Percentiles rank a stretch among this genome's conserved stretches.
Evolutionary conservation across 2,888 invertebrate genomes (phyloP).

Genomic region (Noctua fimbriata): DNA sequence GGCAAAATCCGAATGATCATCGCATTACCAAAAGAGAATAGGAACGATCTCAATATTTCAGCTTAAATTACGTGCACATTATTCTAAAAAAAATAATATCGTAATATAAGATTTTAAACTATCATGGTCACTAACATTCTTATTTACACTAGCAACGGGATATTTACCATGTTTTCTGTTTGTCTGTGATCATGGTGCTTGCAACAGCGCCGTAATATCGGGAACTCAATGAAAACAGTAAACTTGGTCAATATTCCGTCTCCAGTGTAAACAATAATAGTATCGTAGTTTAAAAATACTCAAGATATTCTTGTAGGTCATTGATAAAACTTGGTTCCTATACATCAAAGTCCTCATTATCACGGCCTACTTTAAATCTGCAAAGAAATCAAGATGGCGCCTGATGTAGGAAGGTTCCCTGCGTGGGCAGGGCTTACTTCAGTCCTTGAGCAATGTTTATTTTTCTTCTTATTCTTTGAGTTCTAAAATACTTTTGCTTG

Average conservation of each 20-base stretch:
- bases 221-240: no score
- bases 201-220: no score
- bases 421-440: conserved; percentile 7
- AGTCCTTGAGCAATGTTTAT: conserved; percentile 7
- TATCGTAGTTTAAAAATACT: background rate
- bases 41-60: background rate
- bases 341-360: background rate
- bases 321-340: background rate
- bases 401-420: background rate
- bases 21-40: background rate
- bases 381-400: conserved; percentile 16
- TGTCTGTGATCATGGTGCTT: no score
- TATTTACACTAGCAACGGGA: no score
- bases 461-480: background rate
- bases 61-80: background rate
- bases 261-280: no score
- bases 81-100: background rate
- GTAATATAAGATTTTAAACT: no score
- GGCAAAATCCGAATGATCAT: background rate
- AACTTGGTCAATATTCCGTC: no score
- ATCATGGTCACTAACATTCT: no score
- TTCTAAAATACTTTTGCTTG: background rate
- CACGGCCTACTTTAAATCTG: conserved; percentile 15
- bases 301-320: background rate
- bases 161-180: no score